Conservation (phyloP, 2,797 vertebrate genomes). For the Rhinichthys osculus region DNA sequence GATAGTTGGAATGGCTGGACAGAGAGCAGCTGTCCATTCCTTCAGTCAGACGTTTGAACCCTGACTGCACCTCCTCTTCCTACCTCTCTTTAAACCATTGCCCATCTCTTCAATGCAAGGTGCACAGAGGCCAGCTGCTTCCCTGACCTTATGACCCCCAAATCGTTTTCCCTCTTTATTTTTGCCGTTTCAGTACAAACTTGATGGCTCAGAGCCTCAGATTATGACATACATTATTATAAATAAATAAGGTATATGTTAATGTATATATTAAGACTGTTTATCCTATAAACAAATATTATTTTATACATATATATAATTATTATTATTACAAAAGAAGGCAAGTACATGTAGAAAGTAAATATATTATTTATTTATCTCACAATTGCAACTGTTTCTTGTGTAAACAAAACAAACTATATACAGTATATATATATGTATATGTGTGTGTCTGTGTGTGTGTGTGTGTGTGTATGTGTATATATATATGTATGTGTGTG, state of each 20-base stretch:
- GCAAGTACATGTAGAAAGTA: not conserved
- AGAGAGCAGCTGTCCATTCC: constrained; percentile 78
- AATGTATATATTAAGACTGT: not conserved
- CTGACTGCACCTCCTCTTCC: constrained; percentile 21
- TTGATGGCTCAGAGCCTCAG: not conserved
- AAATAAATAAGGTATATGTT: not conserved
- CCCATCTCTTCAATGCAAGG: constrained; percentile 38
- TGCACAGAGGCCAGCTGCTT: constrained; percentile 40
- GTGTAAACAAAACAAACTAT: too few species aligned
- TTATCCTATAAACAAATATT: not conserved
- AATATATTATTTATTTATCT: too few species aligned
- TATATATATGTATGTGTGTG: too few species aligned
- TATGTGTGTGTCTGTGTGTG: too few species aligned
- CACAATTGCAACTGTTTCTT: too few species aligned
- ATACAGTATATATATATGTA: too few species aligned
- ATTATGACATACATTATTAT: not conserved
- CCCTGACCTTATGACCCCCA: constrained; percentile 21
- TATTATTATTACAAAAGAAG: not conserved
- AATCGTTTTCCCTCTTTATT: not conserved
- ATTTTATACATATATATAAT: not conserved
- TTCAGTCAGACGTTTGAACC: constrained; percentile 65
- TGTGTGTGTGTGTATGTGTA: too few species aligned
- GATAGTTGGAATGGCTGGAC: constrained; percentile 78
- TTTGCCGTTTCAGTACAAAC: constrained; percentile 9
- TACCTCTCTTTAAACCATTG: constrained; percentile 7